phyloP scores from a whole-genome alignment of 2,888 invertebrate genomes.

The Yponomeuta evonymella region DNA sequence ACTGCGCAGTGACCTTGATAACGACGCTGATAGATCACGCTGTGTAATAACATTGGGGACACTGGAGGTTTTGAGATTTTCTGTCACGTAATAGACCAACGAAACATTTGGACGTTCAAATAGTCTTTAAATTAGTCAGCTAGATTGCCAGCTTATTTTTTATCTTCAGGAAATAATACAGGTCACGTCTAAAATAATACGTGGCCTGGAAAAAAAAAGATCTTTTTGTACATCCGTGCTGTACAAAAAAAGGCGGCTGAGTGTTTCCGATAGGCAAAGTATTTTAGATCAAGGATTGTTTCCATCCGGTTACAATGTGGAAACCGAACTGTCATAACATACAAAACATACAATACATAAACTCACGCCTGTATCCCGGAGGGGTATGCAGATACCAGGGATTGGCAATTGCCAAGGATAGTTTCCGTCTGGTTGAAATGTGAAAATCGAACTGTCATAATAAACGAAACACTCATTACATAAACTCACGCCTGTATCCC shows the following conservation, averaged over 20 bases:
- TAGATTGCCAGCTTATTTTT: too few species aligned
- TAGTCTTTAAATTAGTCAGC: too few species aligned
- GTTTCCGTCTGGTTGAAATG: background rate
- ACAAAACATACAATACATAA: background rate
- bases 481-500: too few species aligned
- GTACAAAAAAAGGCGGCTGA: background rate
- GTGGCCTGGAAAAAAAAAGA: background rate
- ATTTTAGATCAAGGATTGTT: slow-evolving; percentile 6
- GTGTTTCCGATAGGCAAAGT: background rate
- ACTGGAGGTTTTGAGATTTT: background rate
- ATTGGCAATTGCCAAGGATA: background rate
- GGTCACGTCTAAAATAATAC: background rate
- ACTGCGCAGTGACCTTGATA: slow-evolving; percentile 51
- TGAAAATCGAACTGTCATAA: background rate
- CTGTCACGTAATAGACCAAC: too few species aligned
- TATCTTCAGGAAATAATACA: too few species aligned
- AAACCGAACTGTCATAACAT: background rate
- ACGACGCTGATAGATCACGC: slow-evolving; percentile 55
- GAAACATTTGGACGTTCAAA: too few species aligned
- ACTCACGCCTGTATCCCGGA: too few species aligned
- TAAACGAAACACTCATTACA: too few species aligned
- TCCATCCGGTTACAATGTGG: background rate
- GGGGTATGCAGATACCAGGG: too few species aligned
- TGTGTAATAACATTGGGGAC: background rate
- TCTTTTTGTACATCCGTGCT: background rate